Evolutionary conservation across 1,140 invertebrate species (phyloP).

Genomic region (Calliopsis andreniformis): DNA sequence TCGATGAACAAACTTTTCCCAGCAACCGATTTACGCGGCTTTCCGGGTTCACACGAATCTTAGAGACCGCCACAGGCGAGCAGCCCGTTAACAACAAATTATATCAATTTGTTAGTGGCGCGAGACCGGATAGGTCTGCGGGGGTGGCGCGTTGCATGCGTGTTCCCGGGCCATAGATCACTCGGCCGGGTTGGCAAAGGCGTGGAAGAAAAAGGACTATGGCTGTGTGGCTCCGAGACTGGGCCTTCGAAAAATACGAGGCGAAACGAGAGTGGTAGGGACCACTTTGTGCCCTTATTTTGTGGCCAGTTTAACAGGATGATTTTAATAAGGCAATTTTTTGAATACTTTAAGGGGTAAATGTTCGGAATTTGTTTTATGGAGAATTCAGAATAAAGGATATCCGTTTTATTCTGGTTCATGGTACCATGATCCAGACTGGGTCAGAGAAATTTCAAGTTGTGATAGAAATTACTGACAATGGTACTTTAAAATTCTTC

Average conservation of each 20-base stretch:
- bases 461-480: no score
- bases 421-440: no score
- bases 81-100: slow-evolving; percentile 69
- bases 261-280: slow-evolving; percentile 41
- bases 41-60: slow-evolving; percentile 71
- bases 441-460: no score
- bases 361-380: no score
- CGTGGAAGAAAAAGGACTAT: slow-evolving; percentile 59
- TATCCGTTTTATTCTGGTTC: no score
- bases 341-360: no score
- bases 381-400: no score
- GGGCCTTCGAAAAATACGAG: slow-evolving; percentile 31
- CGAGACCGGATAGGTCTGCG: slow-evolving; percentile 67
- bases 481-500: no score
- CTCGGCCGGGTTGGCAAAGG: slow-evolving; percentile 53
- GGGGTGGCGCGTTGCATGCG: slow-evolving; percentile 72
- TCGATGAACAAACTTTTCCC: slow-evolving; percentile 1
- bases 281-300: background rate
- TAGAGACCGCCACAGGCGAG: slow-evolving; percentile 42
- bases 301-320: background rate
- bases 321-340: background rate
- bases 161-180: slow-evolving; percentile 74
- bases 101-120: slow-evolving; percentile 74
- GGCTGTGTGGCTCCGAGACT: background rate
- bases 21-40: slow-evolving; percentile 11